Evolutionary conservation across 2,888 invertebrate genomes (phyloP).

Genomic region (Andrena chrysosceles): DNA sequence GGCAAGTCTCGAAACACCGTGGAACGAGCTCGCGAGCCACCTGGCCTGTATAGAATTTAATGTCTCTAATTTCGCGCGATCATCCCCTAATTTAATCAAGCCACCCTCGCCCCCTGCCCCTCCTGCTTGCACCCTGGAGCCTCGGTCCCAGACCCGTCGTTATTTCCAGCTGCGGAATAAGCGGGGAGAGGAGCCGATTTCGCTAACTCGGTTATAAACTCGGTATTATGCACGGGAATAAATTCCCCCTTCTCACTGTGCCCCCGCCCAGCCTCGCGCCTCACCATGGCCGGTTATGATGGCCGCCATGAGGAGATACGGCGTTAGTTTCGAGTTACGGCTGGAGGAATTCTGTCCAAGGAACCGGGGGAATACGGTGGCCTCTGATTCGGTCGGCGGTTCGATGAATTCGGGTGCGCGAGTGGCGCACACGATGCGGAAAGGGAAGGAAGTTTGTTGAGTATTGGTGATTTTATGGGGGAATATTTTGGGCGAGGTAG

Average conservation of each 20-base stretch:
- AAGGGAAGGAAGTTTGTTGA: too few species aligned
- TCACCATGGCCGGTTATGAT: slow-evolving; percentile 73
- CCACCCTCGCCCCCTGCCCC: slow-evolving; percentile 65
- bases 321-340: slow-evolving; percentile 60
- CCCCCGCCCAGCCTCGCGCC: slow-evolving; percentile 31
- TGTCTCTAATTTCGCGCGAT: slow-evolving; percentile 83
- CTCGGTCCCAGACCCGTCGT: slow-evolving; percentile 51
- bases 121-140: background rate
- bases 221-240: slow-evolving; percentile 76
- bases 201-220: slow-evolving; percentile 82
- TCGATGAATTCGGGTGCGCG: too few species aligned
- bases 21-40: slow-evolving; percentile 19
- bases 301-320: slow-evolving; percentile 76
- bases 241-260: slow-evolving; percentile 46
- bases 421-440: too few species aligned
- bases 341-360: background rate
- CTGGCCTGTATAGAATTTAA: slow-evolving; percentile 77
- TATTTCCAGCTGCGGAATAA: slow-evolving; percentile 64
- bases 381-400: background rate
- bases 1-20: slow-evolving; percentile 22
- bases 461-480: too few species aligned
- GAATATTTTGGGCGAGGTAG: too few species aligned
- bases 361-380: background rate
- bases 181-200: slow-evolving; percentile 73
- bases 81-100: slow-evolving; percentile 84